Evolutionary conservation across 2,113 vertebrate genomes (phyloP).

Genomic region (Pteruthius melanotis): DNA sequence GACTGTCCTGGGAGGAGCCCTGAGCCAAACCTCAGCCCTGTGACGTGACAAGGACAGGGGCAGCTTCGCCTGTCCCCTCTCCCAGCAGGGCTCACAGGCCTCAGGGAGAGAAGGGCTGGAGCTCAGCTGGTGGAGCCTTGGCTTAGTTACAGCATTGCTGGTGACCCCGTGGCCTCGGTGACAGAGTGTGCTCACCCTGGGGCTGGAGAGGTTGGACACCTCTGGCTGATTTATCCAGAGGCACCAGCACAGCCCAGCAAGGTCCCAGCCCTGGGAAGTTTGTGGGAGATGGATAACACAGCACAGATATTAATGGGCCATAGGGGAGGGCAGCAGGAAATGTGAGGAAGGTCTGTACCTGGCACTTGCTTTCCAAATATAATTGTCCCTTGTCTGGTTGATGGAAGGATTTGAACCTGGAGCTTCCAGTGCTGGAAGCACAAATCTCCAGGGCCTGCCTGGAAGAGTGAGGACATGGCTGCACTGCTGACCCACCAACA

Average conservation of each 20-base stretch:
- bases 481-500: not conserved
- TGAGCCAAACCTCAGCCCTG: not conserved
- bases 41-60: not conserved
- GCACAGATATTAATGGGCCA: not conserved
- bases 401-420: not conserved
- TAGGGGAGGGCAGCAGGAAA: not conserved
- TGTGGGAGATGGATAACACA: not conserved
- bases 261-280: not conserved
- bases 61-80: not conserved
- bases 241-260: not conserved
- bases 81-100: not conserved
- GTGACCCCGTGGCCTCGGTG: constrained; percentile 16
- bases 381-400: not conserved
- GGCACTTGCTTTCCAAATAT: not conserved
- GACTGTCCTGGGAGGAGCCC: not conserved
- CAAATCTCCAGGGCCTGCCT: not conserved
- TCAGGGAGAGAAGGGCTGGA: not conserved
- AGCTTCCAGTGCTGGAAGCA: not conserved
- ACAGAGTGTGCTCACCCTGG: not conserved
- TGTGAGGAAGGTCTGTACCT: not conserved
- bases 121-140: constrained; percentile 25
- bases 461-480: not conserved
- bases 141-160: not conserved
- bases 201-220: not conserved
- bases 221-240: constrained; percentile 20